These are phyloP conservation scores for Popillia japonica DNA, from an alignment of 1,140 invertebrate genomes.

Conservation along the genomic window DNA sequence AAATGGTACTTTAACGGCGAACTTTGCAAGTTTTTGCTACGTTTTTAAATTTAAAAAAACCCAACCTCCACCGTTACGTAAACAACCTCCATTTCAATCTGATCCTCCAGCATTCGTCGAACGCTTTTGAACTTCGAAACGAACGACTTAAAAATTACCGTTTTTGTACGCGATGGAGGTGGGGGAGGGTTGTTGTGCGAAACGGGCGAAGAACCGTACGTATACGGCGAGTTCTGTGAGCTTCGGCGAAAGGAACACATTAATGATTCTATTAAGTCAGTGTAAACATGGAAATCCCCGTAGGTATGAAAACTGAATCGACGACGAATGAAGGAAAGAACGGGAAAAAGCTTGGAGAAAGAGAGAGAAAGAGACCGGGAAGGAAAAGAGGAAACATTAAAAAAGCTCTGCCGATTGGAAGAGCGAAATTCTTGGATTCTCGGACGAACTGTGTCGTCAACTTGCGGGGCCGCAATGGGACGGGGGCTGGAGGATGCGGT, in stretches of 20 bases:
- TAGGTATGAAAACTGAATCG: constrained; percentile 3
- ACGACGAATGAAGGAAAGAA: not conserved
- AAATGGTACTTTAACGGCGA: too few species aligned
- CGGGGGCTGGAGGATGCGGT: not conserved
- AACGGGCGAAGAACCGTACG: not conserved
- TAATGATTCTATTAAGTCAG: constrained; percentile 30
- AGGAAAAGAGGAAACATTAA: constrained; percentile 27
- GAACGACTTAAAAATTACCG: constrained; percentile 10
- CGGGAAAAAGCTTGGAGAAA: too few species aligned
- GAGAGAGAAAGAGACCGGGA: not conserved
- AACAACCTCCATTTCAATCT: constrained; percentile 2
- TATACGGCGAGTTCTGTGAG: not conserved
- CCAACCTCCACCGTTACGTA: not conserved
- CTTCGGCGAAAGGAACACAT: constrained; percentile 13
- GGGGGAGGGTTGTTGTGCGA: not conserved
- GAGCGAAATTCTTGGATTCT: not conserved
- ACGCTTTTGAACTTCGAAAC: not conserved
- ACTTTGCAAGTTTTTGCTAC: too few species aligned
- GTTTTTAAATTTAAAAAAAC: not conserved
- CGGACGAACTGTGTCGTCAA: not conserved
- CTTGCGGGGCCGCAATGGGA: not conserved
- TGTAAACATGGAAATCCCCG: constrained; percentile 27
- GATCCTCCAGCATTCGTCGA: not conserved
- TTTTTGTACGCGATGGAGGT: not conserved
- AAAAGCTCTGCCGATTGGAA: not conserved